Evolutionary conservation across 2,888 invertebrate genomes (phyloP).

Genomic region (Panopea generosa): DNA sequence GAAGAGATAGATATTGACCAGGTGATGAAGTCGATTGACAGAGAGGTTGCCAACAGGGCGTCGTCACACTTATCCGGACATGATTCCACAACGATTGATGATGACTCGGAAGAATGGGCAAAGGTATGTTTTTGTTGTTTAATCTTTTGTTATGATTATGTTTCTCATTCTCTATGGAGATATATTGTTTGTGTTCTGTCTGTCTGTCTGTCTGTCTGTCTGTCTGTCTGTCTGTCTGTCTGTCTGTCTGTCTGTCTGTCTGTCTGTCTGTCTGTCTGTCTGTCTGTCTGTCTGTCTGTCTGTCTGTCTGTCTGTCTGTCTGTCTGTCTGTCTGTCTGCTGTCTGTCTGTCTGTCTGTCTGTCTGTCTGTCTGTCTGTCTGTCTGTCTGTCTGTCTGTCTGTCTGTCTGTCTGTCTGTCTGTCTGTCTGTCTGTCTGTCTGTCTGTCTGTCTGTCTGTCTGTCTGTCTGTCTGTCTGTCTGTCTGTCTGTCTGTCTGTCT

Average conservation of each 20-base stretch:
- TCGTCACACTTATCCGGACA: slow-evolving; percentile 4
- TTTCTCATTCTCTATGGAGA: too few relatives aligned
- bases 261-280: too few relatives aligned
- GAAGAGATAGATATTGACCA: slow-evolving; percentile 64
- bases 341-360: too few relatives aligned
- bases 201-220: too few relatives aligned
- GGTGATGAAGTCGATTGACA: slow-evolving; percentile 57
- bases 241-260: too few relatives aligned
- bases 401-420: slow-evolving; percentile 14
- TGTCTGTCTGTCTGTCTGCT: too few relatives aligned
- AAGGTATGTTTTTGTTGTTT: slow-evolving; percentile 86
- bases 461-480: slow-evolving; percentile 14
- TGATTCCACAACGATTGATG: slow-evolving; percentile 39
- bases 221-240: too few relatives aligned
- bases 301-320: too few relatives aligned
- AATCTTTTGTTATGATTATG: too few relatives aligned
- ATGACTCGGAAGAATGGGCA: slow-evolving; percentile 98
- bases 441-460: slow-evolving; percentile 14
- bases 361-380: slow-evolving; percentile 13
- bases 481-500: slow-evolving; percentile 14
- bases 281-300: too few relatives aligned
- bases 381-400: slow-evolving; percentile 14
- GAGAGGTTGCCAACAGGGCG: slow-evolving; percentile 44
- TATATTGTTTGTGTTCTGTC: too few relatives aligned
- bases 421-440: slow-evolving; percentile 14